Base-by-base conservation (phyloP, 2,113 vertebrate genomes). In the Chelonoidis abingdonii region DNA sequence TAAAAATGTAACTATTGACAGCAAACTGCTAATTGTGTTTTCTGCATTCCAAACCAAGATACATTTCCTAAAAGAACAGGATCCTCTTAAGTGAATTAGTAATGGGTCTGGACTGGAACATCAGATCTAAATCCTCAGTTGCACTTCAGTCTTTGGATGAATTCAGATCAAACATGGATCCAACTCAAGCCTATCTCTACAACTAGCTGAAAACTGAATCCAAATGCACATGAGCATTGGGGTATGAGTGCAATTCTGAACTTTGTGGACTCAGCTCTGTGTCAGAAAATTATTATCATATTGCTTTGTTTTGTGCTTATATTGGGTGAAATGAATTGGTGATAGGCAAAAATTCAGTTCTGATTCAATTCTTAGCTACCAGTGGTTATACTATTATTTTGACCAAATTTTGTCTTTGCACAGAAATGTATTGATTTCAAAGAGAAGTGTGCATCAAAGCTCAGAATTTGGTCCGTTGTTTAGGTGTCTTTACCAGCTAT, bases 101-200 rank as follows among this genome's bases (percentile, higher is more conserved):
- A 5, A 14, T 83, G 2, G 2, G 78, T 27, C 79, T 72, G 80
- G 16, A 92, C 41, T 90, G 90, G 1, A 14, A 86, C 25, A 38
- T 8, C 41, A 8, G 47, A 92, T 25, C 17, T 52, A 38, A 72
- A 75, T 88, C 80, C 76, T 95, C 38, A 17, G 7, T 93, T 92
- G n/a, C 5, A 62, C 84, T 54, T 1, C 13, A 88, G 69, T 49
- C 2, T 5, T 16, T 86, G 72, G 59, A 62, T 79, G 80, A 85
- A 59, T 94, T 78, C 25, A 78, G 21, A 47, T 27, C 31, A 82
- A 38, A 16, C 59, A 17, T 3, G 25, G 52, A 75, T 12, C 10
- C 62, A 47, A 76, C 53, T 86, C 62, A 1, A 0, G 0, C 29
- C 14, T 83, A 4, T 88, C 35, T 57, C 14, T 65, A 3, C 12